Evolutionary conservation across 2,113 vertebrate species (phyloP).

Genomic region (Sus scrofa): DNA sequence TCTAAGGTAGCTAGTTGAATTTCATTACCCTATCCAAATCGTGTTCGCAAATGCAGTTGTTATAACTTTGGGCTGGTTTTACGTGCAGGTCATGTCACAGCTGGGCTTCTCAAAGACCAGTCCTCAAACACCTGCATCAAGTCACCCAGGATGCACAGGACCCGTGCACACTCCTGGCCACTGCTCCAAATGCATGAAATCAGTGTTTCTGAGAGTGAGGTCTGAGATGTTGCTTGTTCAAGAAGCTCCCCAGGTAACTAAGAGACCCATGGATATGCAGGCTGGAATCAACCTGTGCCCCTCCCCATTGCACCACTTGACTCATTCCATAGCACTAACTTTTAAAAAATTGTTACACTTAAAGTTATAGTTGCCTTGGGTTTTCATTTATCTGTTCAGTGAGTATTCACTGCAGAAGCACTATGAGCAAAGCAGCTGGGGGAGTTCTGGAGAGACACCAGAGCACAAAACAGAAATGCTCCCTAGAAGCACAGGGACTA

Average conservation of each 20-base stretch:
- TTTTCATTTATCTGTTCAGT: slow-evolving; percentile 6
- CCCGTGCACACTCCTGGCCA: background rate
- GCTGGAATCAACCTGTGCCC: background rate
- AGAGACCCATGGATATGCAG: background rate
- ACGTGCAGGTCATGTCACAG: background rate
- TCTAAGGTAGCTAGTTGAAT: background rate
- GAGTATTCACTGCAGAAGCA: background rate
- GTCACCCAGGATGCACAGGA: background rate
- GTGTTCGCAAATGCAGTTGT: background rate
- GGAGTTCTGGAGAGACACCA: background rate
- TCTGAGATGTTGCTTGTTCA: background rate
- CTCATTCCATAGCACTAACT: background rate
- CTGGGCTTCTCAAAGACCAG: background rate
- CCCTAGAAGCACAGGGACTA: background rate
- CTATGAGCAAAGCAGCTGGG: background rate
- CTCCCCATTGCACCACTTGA: background rate
- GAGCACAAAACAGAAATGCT: background rate
- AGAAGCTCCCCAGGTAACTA: background rate
- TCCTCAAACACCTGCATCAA: background rate
- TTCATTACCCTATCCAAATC: background rate
- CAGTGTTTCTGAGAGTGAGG: background rate
- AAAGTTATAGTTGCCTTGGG: background rate
- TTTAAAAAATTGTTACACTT: background rate
- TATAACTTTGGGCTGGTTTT: background rate
- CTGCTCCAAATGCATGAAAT: background rate